Conservation (phyloP, 2,113 vertebrate species). For the Macroglossus sobrinus region DNA sequence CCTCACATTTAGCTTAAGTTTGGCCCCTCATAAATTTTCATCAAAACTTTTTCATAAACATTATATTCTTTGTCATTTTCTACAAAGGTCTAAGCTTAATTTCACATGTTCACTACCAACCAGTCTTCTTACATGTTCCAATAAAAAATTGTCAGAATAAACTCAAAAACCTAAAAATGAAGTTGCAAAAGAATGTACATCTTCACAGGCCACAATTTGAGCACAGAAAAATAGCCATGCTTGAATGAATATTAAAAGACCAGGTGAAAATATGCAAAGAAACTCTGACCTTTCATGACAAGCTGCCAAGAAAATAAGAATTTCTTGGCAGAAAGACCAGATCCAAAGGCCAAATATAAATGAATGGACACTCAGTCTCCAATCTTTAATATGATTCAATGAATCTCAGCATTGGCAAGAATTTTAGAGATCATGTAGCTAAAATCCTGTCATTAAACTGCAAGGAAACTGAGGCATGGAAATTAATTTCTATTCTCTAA, state of each 20-base stretch:
- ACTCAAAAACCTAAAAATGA: not conserved
- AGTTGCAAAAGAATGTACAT: not conserved
- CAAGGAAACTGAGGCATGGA: not conserved
- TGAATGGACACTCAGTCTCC: not conserved
- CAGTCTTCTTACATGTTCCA: not conserved
- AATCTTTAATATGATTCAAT: constrained; percentile 34
- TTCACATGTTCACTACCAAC: constrained; percentile 6
- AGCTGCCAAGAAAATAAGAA: constrained; percentile 44
- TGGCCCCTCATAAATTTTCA: constrained; percentile 14
- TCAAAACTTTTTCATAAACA: constrained; percentile 1
- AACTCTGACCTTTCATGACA: constrained; percentile 38
- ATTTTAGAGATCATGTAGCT: not conserved
- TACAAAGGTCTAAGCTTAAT: constrained; percentile 33
- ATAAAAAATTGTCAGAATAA: constrained; percentile 27
- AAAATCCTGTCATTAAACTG: not conserved
- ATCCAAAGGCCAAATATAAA: constrained; percentile 62
- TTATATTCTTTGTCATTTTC: not conserved
- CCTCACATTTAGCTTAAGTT: constrained; percentile 5
- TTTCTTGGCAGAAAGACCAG: constrained; percentile 32
- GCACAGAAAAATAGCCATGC: not conserved
- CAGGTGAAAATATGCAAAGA: constrained; percentile 40
- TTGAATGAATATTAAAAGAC: constrained; percentile 52
- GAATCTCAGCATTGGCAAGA: not conserved
- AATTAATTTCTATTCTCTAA: not conserved
- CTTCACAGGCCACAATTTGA: not conserved